Evolutionary conservation across 2,797 vertebrate genomes (phyloP), one percentile per base, ranked within the genome.

Genomic region (Rhinoraja longicauda): DNA sequence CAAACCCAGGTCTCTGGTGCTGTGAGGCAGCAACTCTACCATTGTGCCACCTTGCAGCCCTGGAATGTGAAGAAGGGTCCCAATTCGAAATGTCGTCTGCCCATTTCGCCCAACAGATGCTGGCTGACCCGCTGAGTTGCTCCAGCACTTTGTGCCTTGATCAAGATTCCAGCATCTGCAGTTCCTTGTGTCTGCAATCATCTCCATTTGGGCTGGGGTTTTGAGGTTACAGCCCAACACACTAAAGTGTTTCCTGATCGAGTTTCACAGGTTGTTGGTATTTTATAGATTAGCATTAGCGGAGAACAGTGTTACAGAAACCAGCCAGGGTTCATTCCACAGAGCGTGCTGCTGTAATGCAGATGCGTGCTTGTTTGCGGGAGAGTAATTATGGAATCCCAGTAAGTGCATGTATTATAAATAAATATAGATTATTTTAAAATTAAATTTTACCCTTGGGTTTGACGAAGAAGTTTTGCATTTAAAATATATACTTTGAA

Each of bases 401-500:
- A 77, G 21, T 12, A 29, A 84, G 81, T 59, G 53, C 36, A 39
- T 39, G 39, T 53, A 39, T 82, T 45, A 45, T 53, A 82, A 24
- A 82, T 26, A 26, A 9, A 57, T 82, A 57, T 57, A 24, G 19
- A 45, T 79, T 17, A 57, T n/a, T 62, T 86, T 59, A 13, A n/a
- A n/a, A 59, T 59, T 73, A 45, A 59, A 53, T 45, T 57, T 92
- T 73, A 29, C 91, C 70, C 75, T 93, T 90, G 79, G 57, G 21
- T 77, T 93, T 93, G 91, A 7, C n/a, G 29, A 57, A 79, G 73
- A 39, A 45, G 29, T 93, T 26, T 93, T 64, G 24, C 72, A 78
- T 93, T 93, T 93, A 26, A 88, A 90, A 93, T 90, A 90, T 72
- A 93, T 84, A 9, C 93, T 90, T 3, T 64, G 57, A 76, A 79